Conservation (phyloP, 2,888 invertebrate species). For the Drosophila demipolita region DNA sequence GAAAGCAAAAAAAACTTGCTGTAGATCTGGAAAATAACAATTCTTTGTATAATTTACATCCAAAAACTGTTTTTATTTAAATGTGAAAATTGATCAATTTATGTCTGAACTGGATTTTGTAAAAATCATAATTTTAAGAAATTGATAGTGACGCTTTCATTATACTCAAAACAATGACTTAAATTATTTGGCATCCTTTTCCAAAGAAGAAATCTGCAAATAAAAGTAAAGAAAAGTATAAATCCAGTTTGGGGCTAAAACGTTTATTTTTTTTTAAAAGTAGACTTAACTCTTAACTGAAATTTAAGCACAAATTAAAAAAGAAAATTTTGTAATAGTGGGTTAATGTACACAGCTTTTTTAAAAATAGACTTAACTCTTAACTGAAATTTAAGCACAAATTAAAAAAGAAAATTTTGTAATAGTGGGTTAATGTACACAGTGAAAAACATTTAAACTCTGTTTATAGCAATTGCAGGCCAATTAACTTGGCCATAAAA, state of each 20-base stretch:
- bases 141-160: background rate
- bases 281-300: background rate
- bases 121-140: background rate
- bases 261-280: background rate
- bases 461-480: conserved; percentile 30
- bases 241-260: background rate
- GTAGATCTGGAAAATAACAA: no score
- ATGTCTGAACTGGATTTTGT: background rate
- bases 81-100: fast-evolving
- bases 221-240: no score
- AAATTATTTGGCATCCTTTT: background rate
- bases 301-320: background rate
- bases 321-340: background rate
- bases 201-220: background rate
- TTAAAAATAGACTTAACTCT: background rate
- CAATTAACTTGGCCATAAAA: conserved; percentile 50
- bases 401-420: background rate
- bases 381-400: background rate
- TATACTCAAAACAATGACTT: background rate
- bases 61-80: background rate
- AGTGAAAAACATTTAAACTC: background rate
- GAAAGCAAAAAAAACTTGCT: no score
- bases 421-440: conserved; percentile 26
- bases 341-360: conserved; percentile 26
- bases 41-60: no score